Conservation (phyloP, 2,888 invertebrate species). For the Cylindroiulus punctatus region DNA sequence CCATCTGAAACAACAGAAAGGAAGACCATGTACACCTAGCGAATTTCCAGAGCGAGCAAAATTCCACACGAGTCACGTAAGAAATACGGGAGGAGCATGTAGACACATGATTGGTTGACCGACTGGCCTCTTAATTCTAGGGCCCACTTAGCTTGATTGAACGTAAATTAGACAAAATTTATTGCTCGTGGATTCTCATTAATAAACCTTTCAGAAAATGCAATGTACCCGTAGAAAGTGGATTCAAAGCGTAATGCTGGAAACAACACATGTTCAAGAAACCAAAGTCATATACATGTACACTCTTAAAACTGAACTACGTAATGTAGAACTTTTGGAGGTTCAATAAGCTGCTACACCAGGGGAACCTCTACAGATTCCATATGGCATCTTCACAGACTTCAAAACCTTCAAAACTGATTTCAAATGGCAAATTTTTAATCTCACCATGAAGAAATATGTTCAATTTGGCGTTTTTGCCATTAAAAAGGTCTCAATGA, state of each 20-base stretch:
- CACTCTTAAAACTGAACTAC: no score
- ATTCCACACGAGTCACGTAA: background rate
- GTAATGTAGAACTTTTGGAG: no score
- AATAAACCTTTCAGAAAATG: slow-evolving; percentile 30
- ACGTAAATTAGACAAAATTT: slow-evolving; percentile 29
- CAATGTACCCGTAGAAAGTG: background rate
- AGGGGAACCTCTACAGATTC: no score
- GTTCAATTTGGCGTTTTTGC: no score
- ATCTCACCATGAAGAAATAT: no score
- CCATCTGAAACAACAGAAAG: background rate
- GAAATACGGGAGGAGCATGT: background rate
- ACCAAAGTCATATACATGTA: background rate
- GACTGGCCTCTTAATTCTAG: slow-evolving; percentile 8
- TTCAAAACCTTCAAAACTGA: no score
- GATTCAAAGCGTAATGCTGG: background rate
- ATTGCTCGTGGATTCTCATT: background rate
- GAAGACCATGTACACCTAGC: background rate
- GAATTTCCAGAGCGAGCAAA: background rate
- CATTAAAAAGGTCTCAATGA: no score
- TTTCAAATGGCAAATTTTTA: no score
- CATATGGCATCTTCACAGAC: no score
- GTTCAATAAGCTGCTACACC: no score
- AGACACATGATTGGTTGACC: slow-evolving; percentile 8
- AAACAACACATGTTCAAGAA: background rate
- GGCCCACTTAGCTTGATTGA: slow-evolving; percentile 21